Conservation (phyloP, 1,140 invertebrate species). For the Tachypleus tridentatus region DNA sequence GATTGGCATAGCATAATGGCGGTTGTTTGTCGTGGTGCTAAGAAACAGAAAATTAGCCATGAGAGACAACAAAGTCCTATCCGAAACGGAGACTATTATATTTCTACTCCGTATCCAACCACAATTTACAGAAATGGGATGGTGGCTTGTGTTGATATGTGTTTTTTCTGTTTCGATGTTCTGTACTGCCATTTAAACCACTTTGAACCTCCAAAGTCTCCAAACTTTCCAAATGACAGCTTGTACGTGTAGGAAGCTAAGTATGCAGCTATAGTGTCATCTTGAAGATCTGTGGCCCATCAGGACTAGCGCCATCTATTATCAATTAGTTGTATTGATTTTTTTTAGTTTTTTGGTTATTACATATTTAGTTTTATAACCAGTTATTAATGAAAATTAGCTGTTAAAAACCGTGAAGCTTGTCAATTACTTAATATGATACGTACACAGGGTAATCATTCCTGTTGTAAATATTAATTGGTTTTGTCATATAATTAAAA, state of each 20-base stretch:
- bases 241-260: conserved; percentile 55
- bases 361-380: no score
- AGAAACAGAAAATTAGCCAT: conserved; percentile 77
- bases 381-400: no score
- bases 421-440: no score
- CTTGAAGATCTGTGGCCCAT: no score
- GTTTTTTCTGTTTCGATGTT: conserved; percentile 95
- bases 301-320: no score
- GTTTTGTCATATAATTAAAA: no score
- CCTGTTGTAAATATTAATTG: no score
- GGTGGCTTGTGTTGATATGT: conserved; percentile 86
- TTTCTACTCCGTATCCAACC: conserved; percentile 10
- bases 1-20: conserved; percentile 45
- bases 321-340: no score
- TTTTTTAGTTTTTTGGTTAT: no score
- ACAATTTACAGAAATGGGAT: conserved; percentile 25
- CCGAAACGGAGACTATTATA: conserved; percentile 35
- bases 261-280: no score
- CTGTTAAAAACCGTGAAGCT: no score
- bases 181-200: conserved; percentile 85
- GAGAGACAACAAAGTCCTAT: conserved; percentile 35
- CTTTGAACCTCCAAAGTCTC: conserved; percentile 72
- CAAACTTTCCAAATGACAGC: conserved; percentile 83
- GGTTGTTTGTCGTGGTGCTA: conserved; percentile 73
- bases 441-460: no score